A percentile compares a stretch with the other conserved stretches of the same genome.
phyloP scores from a whole-genome alignment of 1,140 invertebrate species.

The Hyphantria cunea region DNA sequence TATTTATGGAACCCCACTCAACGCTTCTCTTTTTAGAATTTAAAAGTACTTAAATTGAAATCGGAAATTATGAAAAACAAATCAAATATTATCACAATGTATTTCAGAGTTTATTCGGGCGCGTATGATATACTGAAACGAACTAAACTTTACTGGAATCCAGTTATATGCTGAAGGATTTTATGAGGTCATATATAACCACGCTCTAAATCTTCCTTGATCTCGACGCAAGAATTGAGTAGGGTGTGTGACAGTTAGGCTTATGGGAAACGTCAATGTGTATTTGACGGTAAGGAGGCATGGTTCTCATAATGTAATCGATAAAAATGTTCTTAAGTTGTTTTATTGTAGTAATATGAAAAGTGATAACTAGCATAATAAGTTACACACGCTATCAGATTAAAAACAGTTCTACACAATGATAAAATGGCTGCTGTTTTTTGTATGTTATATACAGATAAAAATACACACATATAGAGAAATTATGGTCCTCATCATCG shows the following conservation, averaged over 20 bases:
- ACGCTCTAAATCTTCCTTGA: conserved; percentile 26
- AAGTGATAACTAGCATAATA: no score
- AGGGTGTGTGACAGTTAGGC: conserved; percentile 30
- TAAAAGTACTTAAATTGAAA: no score
- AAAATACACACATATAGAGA: no score
- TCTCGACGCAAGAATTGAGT: conserved; percentile 28
- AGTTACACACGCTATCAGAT: no score
- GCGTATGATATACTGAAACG: conserved; percentile 4
- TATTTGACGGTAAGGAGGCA: conserved; percentile 3
- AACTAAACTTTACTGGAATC: conserved; percentile 17
- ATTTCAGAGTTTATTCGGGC: not conserved
- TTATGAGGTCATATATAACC: conserved; percentile 31
- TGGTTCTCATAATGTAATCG: not conserved
- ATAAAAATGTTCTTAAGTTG: no score
- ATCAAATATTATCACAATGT: not conserved
- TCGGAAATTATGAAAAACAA: not conserved
- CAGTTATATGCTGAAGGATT: conserved; percentile 19
- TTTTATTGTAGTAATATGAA: no score
- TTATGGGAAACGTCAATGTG: conserved; percentile 28
- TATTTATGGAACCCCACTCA: no score
- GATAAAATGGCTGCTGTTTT: no score
- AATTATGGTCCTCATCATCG: no score
- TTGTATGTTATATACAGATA: no score
- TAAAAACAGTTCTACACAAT: no score
- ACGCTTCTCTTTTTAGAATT: no score